Evolutionary conservation across 2,797 vertebrate species (phyloP), one percentile per base, ranked within the genome.

Genomic region (Crypturellus tataupa): DNA sequence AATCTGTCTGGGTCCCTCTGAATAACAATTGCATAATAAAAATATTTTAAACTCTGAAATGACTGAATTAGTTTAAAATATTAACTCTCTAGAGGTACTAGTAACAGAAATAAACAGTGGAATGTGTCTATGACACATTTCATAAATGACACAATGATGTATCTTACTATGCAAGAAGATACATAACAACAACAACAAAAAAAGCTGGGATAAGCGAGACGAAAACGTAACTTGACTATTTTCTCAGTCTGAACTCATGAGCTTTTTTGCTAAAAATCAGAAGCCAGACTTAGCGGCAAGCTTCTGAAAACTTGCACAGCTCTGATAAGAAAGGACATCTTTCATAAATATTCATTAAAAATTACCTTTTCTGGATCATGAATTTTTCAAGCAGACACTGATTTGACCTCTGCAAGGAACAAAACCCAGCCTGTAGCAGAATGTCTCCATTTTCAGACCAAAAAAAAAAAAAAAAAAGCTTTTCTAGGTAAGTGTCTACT

Each of bases 261-360:
- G 92, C 10, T 33, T 96, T 96, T 96, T 96, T 95, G 40, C 93
- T 87, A 94, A 97, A 98, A 98, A 83, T 95, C 94, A 95, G 92
- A 95, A 97, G 94, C 96, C 95, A 96, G 95, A 85, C 85, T 94
- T 94, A 91, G 94, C 97, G 94, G 97, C 95, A 97, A 97, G 97
- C 94, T 94, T 97, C 93, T 94, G 96, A 96, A 98, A 97, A 97
- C 97, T 97, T 97, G 96, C 95, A 97, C 72, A 96, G 97, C 86
- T 97, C 96, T 97, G 98, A 98, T 98, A 98, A 98, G 97, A 97
- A 96, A 97, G 91, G 97, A 97, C 96, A 96, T 97, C 1, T 93
- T 95, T 98, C 97, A 98, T 98, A 97, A 98, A 98, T 98, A 98
- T 98, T 98, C 97, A 98, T 98, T 98, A 97, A 98, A 98, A 98